Conservation (phyloP, 2,113 vertebrate genomes). For the Lipotes vexillifer region DNA sequence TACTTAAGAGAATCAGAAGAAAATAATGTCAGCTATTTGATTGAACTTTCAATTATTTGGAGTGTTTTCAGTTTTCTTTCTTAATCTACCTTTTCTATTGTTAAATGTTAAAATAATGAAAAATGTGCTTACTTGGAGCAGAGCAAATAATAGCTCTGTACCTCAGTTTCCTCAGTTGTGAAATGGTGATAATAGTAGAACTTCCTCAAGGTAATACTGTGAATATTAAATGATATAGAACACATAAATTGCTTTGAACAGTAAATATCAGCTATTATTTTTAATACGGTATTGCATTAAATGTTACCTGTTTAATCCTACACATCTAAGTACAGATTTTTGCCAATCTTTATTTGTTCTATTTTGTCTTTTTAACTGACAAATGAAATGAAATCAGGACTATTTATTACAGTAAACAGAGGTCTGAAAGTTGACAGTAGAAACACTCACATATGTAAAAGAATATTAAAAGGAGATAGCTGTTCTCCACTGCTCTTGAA, state of each 20-base stretch:
- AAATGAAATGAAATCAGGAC: background rate
- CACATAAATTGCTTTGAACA: background rate
- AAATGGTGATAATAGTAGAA: background rate
- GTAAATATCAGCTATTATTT: background rate
- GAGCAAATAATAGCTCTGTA: background rate
- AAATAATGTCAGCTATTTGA: background rate
- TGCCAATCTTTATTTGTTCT: background rate
- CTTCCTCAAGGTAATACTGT: background rate
- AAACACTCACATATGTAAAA: background rate
- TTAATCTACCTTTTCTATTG: background rate
- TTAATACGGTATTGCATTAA: background rate
- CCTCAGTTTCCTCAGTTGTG: background rate
- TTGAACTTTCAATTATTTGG: background rate
- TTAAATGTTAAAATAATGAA: slow-evolving; percentile 5
- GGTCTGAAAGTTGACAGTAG: background rate
- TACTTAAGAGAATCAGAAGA: background rate
- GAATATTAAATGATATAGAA: background rate
- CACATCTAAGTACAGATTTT: background rate
- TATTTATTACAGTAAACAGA: background rate
- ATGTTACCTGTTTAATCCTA: background rate
- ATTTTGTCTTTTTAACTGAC: background rate
- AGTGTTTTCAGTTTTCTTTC: background rate
- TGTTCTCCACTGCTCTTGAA: background rate
- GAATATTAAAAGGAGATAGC: background rate
- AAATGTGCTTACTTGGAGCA: background rate